Base-by-base conservation (phyloP, 2,113 vertebrate genomes). In the Mustela nigripes region DNA sequence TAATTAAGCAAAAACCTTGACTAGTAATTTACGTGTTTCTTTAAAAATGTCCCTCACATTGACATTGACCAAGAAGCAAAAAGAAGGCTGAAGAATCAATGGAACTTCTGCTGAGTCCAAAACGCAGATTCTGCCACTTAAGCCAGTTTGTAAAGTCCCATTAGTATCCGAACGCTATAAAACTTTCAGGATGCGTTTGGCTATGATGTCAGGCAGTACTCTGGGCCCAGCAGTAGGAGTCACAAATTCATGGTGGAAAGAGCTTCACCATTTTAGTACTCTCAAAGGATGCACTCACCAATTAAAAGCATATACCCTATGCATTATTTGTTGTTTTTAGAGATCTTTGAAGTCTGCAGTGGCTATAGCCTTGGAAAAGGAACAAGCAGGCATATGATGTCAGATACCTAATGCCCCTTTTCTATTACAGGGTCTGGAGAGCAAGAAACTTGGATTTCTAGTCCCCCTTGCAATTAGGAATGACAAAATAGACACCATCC, bases 121-220 rank as follows among this genome's bases (percentile, higher is more conserved):
- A 92, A 14, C 28, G 76, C 45, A 53, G 95, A 42, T 83, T 48
- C 71, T 0, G 7, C 79, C 0, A 0, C 53, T 93, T 92, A 88
- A 94, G 42, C 31, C 1, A 16, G 21, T 67, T 79, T 95, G 50
- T 71, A 87, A 97, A 18, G 39, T 97, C 91, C 94, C 95, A 19
- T 97, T 89, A 91, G 93, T 36, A 71, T 96, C 83, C 87, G 74
- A 86, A 97, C 48, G 82, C 96, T 92, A 94, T 98, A 97, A 97
- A 97, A 84, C 93, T 94, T 97, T 97, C 89, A 98, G 90, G 62
- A 71, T 78, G 89, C 89, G 16, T 97, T 98, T 98, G 97, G 98
- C 95, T 22, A 79, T 58, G 80, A 50, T 82, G 73, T 91, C 97
- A 97, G 97, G 97, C 87, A 88, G 4, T 4, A 58, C 76, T 80